Evolutionary conservation across 2,797 vertebrate species (phyloP).

Genomic region (Rhadinocentrus ornatus): DNA sequence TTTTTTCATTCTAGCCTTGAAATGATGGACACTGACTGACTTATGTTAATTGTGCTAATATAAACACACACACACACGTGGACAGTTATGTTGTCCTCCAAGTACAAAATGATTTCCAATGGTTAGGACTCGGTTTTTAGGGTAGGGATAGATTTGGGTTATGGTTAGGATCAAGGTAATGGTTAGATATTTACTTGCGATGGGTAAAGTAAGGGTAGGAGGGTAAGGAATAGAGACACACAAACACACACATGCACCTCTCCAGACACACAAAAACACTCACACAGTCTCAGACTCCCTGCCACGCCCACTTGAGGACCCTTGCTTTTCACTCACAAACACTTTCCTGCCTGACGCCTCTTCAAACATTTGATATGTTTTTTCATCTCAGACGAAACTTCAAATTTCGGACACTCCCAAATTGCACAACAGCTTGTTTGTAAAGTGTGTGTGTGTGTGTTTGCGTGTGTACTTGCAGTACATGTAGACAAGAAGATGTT

Average conservation of each 20-base stretch:
- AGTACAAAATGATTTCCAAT: no score
- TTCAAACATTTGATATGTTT: background rate
- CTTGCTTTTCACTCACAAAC: background rate
- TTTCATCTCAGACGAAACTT: conserved; percentile 12
- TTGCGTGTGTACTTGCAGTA: no score
- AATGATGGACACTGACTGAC: no score
- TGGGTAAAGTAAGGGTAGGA: background rate
- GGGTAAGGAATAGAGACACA: background rate
- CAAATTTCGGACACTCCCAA: background rate
- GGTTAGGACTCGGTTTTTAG: no score
- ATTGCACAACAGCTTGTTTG: background rate
- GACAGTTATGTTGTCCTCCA: background rate
- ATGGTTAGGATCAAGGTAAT: background rate
- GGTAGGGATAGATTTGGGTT: background rate
- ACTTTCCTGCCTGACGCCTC: background rate
- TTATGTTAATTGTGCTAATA: background rate
- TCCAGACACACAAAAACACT: background rate
- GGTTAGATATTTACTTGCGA: background rate
- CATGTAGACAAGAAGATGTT: no score
- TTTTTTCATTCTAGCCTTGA: no score
- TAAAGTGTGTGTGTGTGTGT: background rate
- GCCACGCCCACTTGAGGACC: conserved; percentile 4
- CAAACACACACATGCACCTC: background rate
- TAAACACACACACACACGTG: background rate
- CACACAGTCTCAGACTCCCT: background rate